Evolutionary conservation across 2,888 invertebrate species (phyloP), one percentile per base, ranked within the genome.

Genomic region (Cerastis rubricosa): DNA sequence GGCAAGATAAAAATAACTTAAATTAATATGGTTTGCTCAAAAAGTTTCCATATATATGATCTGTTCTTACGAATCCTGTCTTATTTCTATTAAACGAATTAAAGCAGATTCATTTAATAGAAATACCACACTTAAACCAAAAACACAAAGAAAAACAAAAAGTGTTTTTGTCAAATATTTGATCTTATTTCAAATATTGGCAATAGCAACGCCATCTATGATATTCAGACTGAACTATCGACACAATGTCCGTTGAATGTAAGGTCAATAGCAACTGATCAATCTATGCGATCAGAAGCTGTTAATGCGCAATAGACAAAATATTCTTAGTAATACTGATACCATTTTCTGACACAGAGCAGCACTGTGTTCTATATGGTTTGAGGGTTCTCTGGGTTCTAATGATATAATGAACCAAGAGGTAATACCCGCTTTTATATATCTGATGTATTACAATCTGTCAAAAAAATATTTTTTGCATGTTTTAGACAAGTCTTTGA

Each of bases 171-270:
- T 9, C 19, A 11, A n/a, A 3, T 6, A 35, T n/a, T 22, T 6
- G 0, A 40, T 17, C 43, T 14, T 8, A 43, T 25, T 43, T 59
- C 25, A 63, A 45, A 61, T 11, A 49, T 63, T 35, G 22, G 1
- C 35, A 68, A 12, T 12, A 45, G 17, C n/a, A 79, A 22, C 81
- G 83, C 85, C 83, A 83, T 83, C 83, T 83, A 45, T 83, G 76
- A 11, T n/a, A 29, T 47, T 22, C 1, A 14, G 35, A 8, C 25
- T 11, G 71, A 76, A 83, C 85, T 73, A 8, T 19, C 19, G 3
- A 66, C 76, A 67, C 59, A 49, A 69, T 54, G n/a, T 76, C n/a
- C 11, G 51, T 47, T 25, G 69, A 69, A 65, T 17, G 51, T 68
- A 61, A 75, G 54, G 70, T 78, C 68, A 78, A 43, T 49, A 57